Evolutionary conservation across 2,888 invertebrate species (phyloP), one percentile per base, ranked within the genome.

Genomic region (Timema podura): DNA sequence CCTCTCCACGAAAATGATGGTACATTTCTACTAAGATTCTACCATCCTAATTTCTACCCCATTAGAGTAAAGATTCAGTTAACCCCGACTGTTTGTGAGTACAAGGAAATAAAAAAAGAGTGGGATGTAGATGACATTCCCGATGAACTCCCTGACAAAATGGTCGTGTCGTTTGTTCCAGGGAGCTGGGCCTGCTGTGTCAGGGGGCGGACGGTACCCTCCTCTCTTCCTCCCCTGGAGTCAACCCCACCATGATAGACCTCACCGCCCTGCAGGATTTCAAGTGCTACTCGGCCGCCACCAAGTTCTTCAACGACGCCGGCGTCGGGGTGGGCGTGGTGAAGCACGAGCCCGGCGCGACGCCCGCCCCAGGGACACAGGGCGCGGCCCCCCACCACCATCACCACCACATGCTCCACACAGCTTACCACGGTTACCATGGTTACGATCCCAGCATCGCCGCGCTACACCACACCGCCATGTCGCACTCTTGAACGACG

Each of bases 241-340:
- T 66, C 15, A 44, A 48, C 15, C 13, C 64, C 67, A 30, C 59
- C 11, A 67, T 71, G 61, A 65, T 72, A 59, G 73, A 73, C 49
- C 66, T 73, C 45, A 65, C 59, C 2, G 45, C 49, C 44, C 46
- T 73, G 13, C 64, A 70, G 6, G 73, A 73, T 48, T 64, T 73
- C 46, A 73, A 73, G 49, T 72, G 71, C 5, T 73, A 73, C 68
- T 64, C 73, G 10, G 61, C 73, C 44, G 65, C 71, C 16, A 64
- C 57, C 64, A 68, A 68, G 51, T 48, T 65, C 16, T 70, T 70
- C 68, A 64, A 51, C 51, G 65, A 65, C 47, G 59, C 67, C 70
- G 57, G 71, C 68, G 68, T 59, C 67, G 57, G 46, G 11, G 48
- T 67, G 69, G 69, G 69, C 57, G 69, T 69, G 65, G 69, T 69